Evolutionary conservation across 2,113 vertebrate genomes (phyloP).

Genomic region (Sula dactylatra): DNA sequence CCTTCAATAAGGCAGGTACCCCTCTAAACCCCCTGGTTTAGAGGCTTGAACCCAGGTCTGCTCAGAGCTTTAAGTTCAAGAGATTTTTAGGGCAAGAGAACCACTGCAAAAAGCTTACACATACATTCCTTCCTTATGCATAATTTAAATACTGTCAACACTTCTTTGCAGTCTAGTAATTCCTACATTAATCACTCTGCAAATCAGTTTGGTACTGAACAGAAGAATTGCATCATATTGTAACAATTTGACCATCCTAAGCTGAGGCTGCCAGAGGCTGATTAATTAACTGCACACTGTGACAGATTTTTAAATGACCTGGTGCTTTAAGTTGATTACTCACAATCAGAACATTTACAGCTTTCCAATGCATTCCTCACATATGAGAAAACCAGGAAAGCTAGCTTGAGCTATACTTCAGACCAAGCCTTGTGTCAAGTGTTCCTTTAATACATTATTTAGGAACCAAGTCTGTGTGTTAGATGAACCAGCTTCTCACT

Average conservation of each 20-base stretch:
- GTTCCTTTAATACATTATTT: not conserved
- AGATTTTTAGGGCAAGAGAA: not conserved
- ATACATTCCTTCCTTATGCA: not conserved
- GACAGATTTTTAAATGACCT: not conserved
- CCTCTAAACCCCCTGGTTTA: not conserved
- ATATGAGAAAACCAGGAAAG: not conserved
- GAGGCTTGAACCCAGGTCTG: not conserved
- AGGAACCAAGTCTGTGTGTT: not conserved
- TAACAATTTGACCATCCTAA: not conserved
- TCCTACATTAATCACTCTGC: not conserved
- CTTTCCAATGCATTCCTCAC: not conserved
- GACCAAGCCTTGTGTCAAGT: not conserved
- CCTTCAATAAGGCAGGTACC: not conserved
- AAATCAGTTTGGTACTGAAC: not conserved
- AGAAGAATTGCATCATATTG: not conserved
- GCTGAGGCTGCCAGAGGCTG: not conserved
- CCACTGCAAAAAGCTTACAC: not conserved
- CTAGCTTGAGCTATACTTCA: not conserved
- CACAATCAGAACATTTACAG: not conserved
- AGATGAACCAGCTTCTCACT: not conserved
- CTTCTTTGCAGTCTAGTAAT: not conserved
- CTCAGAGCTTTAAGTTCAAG: not conserved
- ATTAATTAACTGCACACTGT: not conserved
- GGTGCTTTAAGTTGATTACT: not conserved
- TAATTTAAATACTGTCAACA: constrained; percentile 18